phyloP scores from a whole-genome alignment of 1,140 invertebrate species.

The Limonius californicus region DNA sequence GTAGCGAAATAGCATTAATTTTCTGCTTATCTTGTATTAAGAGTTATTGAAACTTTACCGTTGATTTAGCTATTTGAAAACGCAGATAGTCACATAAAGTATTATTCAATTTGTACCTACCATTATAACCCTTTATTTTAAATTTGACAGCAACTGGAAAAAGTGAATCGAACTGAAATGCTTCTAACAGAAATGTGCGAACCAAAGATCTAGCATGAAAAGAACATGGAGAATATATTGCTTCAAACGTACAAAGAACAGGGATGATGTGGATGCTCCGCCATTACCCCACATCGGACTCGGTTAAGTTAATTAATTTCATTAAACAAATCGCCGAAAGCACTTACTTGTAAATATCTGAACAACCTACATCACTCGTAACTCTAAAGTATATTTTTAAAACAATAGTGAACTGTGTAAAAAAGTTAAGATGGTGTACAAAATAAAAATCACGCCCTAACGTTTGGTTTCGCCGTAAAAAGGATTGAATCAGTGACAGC shows the following conservation, averaged over 20 bases:
- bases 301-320: slow-evolving; percentile 5
- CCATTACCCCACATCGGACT: slow-evolving; percentile 6
- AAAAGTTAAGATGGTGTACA: neutral
- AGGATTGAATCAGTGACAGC: slow-evolving; percentile 35
- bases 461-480: neutral
- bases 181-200: neutral
- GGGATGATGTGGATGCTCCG: slow-evolving; percentile 33
- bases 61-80: neutral
- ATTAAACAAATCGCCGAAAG: neutral
- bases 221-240: slow-evolving; percentile 46
- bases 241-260: slow-evolving; percentile 45
- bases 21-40: too few species aligned
- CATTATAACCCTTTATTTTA: too few species aligned
- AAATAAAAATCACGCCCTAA: neutral
- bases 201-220: slow-evolving; percentile 6
- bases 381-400: neutral
- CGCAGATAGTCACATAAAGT: neutral
- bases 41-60: too few species aligned
- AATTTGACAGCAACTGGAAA: too few species aligned
- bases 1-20: too few species aligned
- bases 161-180: neutral
- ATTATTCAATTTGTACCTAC: too few species aligned
- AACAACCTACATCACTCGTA: neutral
- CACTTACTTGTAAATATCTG: neutral
- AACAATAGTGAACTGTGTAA: neutral